phyloP scores from a whole-genome alignment of 1,140 invertebrate genomes.

The Cyphomyrmex costatus region DNA sequence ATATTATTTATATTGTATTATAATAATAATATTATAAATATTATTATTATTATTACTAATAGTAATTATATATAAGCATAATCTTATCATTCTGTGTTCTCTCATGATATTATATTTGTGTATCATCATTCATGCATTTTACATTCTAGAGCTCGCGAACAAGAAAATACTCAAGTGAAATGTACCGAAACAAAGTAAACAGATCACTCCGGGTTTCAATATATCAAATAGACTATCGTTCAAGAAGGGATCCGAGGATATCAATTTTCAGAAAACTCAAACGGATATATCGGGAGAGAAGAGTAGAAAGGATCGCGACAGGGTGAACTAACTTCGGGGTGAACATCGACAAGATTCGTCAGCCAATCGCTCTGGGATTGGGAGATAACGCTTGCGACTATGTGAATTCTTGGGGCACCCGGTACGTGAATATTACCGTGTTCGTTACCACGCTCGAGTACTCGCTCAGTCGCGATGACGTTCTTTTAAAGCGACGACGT shows the following conservation, averaged over 20 bases:
- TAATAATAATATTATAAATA: too few species aligned
- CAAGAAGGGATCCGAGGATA: neutral
- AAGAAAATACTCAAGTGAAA: conserved; percentile 31
- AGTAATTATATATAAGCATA: neutral
- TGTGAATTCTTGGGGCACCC: conserved; percentile 25
- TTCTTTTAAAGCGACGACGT: conserved; percentile 57
- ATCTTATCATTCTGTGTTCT: neutral
- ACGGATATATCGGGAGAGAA: neutral
- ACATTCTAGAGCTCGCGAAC: neutral
- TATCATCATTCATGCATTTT: neutral
- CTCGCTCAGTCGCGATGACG: conserved; percentile 42
- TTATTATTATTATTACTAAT: too few species aligned
- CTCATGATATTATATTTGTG: neutral
- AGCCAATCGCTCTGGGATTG: neutral
- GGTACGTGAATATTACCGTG: conserved; percentile 39
- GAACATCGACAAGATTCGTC: neutral
- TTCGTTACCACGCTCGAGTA: conserved; percentile 53
- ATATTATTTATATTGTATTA: too few species aligned
- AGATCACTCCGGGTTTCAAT: conserved; percentile 30
- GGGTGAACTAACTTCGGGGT: too few species aligned
- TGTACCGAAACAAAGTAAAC: conserved; percentile 35
- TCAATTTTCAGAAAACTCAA: conserved; percentile 26
- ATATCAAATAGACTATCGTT: conserved; percentile 26
- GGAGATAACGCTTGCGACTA: neutral
- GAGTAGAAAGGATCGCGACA: neutral